Evolutionary conservation across 2,113 vertebrate species (phyloP), one percentile per base, ranked within the genome.

Genomic region (Mohoua ochrocephala): DNA sequence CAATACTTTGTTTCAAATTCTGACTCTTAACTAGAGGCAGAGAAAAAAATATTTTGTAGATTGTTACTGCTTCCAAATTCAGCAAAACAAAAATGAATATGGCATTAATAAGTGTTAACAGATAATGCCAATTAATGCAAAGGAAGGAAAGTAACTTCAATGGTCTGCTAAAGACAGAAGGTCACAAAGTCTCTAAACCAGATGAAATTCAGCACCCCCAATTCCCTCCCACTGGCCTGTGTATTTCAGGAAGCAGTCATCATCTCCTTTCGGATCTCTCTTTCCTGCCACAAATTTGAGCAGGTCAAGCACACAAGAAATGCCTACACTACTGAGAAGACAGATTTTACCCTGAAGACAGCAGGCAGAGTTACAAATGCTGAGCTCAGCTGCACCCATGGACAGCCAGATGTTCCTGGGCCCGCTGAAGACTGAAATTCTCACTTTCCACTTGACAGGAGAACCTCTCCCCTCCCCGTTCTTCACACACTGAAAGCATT

Each of bases 361-460:
- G 10, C 6, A 42, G 15, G 17, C 18, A 47, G 5, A 18, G 10
- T 4, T n/a, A 19, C 37, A 52, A 33, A 10, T 6, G 13, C 7
- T 37, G 49, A 45, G 24, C n/a, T 15, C 59, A 73, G 69, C 64
- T 44, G 42, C 12, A 11, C 1, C 12, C 30, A 14, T 0, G 1
- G 7, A 7, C 8, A 15, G 5, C 12, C n/a, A 33, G 22, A 18
- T 10, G 24, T 23, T 45, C 4, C 4, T 9, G 60, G 44, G 10
- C 10, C 47, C 3, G 13, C 11, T 16, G n/a, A 9, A 22, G 6
- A 24, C 1, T 2, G 8, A 57, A 21, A 21, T 35, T 6, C 44
- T 52, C 83, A 10, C 14, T 31, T 57, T 1, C 21, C 44, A 11
- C 27, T 24, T 30, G 20, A 31, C 13, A 15, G 1, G 31, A 57